phyloP scores from a whole-genome alignment of 1,140 invertebrate species.

The Bombus consobrinus region DNA sequence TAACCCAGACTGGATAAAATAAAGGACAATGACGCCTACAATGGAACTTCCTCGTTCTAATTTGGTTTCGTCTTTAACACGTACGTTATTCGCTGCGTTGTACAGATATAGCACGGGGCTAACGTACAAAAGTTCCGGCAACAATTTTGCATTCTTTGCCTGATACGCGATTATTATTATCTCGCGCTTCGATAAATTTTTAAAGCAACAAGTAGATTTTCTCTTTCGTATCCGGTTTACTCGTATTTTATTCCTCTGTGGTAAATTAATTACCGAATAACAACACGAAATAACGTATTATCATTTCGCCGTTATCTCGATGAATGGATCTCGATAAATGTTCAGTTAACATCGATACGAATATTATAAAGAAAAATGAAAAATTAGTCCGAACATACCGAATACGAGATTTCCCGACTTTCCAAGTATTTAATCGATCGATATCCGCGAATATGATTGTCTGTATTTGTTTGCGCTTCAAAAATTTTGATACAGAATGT shows the following conservation, averaged over 20 bases:
- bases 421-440: no score
- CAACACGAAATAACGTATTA: background rate
- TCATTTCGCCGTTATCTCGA: background rate
- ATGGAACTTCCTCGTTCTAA: conserved; percentile 5
- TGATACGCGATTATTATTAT: background rate
- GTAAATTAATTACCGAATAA: background rate
- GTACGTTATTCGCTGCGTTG: background rate
- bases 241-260: background rate
- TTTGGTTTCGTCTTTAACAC: background rate
- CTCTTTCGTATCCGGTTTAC: background rate
- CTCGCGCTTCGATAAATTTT: background rate
- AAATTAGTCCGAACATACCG: background rate
- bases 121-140: conserved; percentile 2
- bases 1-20: background rate
- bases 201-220: background rate
- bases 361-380: background rate
- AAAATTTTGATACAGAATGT: conserved; percentile 5
- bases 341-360: no score
- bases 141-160: no score
- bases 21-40: conserved; percentile 29
- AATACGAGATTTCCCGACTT: no score
- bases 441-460: background rate
- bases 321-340: background rate
- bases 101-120: background rate
- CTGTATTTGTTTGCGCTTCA: no score